A percentile compares a stretch with the other conserved stretches of the same genome.
Conservation (phyloP, 1,140 invertebrate species). For the Leguminivora glycinivorella region DNA sequence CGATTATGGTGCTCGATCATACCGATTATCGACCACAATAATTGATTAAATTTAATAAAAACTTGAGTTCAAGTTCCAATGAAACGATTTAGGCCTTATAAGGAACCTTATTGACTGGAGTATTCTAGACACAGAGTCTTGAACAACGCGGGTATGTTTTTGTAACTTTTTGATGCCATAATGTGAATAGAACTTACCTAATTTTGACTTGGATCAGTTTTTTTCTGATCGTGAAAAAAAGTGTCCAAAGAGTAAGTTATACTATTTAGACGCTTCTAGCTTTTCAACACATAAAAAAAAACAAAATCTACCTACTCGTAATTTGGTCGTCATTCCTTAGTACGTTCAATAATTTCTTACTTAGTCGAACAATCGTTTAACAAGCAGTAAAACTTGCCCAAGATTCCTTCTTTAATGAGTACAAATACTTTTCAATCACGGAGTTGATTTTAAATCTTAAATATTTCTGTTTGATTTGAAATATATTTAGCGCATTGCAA, state of each 20-base stretch:
- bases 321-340: neutral
- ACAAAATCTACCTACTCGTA: neutral
- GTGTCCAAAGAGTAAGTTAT: no score
- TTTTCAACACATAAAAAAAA: no score
- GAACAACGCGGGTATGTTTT: no score
- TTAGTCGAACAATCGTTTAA: neutral
- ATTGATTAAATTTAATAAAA: constrained; percentile 6
- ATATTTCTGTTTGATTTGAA: no score
- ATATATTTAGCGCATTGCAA: no score
- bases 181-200: no score
- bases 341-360: neutral
- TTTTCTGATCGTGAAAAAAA: no score
- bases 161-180: no score
- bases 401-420: constrained; percentile 9
- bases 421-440: no score
- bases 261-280: no score
- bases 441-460: no score
- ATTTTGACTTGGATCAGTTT: no score
- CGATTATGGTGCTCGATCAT: constrained; percentile 8
- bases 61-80: neutral
- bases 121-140: neutral
- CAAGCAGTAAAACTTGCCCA: neutral
- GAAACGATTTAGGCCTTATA: constrained; percentile 19
- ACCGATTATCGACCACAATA: constrained; percentile 1
- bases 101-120: neutral